phyloP scores from a whole-genome alignment of 2,888 invertebrate genomes.

The Leptogaster cylindrica region DNA sequence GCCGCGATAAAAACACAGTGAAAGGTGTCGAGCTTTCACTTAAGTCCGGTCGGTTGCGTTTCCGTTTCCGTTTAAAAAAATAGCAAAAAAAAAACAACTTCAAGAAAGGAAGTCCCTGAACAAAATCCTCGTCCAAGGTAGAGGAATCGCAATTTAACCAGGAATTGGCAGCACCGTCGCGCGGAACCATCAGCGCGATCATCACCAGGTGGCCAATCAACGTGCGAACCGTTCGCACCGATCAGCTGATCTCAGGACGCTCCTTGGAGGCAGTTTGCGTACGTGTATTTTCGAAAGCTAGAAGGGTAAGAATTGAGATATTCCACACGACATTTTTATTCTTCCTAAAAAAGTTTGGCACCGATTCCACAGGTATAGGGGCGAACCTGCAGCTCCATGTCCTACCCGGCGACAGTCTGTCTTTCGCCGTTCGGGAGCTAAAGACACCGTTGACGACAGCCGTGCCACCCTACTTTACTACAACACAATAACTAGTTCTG shows the following conservation, averaged over 20 bases:
- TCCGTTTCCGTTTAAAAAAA: not conserved
- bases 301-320: conserved; percentile 4
- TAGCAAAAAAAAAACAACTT: not conserved
- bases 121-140: not conserved
- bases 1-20: conserved; percentile 47
- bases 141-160: not conserved
- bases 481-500: no score
- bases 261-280: not conserved
- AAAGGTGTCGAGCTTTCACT: conserved; percentile 50
- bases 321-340: not conserved
- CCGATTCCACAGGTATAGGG: not conserved
- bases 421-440: no score
- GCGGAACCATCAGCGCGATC: not conserved
- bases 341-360: not conserved
- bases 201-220: not conserved
- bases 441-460: no score
- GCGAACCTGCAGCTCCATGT: not conserved
- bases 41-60: conserved; percentile 23
- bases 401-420: conserved; percentile 1
- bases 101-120: not conserved
- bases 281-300: not conserved
- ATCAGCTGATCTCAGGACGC: conserved; percentile 13
- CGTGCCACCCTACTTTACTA: no score
- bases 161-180: not conserved
- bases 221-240: not conserved